Evolutionary conservation across 2,888 invertebrate genomes (phyloP).

Genomic region (Clivina fossor): DNA sequence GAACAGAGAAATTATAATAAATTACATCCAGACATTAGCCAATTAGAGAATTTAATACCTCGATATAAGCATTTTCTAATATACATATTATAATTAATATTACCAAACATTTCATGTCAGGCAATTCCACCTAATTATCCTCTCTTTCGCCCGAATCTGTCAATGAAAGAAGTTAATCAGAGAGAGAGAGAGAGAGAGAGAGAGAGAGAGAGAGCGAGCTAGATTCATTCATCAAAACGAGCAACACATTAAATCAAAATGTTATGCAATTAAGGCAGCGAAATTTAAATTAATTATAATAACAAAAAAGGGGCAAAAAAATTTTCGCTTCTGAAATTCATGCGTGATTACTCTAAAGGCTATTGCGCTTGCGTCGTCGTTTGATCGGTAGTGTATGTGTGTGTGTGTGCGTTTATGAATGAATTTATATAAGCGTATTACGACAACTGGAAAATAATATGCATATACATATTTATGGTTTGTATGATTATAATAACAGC

Average conservation of each 20-base stretch:
- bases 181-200: neutral
- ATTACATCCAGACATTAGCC: conserved; percentile 24
- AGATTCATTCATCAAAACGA: conserved; percentile 12
- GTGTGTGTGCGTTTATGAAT: conserved; percentile 18
- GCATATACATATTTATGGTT: conserved; percentile 30
- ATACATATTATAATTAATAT: conserved; percentile 31
- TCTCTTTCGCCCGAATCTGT: conserved; percentile 22
- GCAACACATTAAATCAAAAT: conserved; percentile 1
- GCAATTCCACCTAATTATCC: conserved; percentile 16
- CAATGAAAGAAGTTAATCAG: conserved; percentile 5
- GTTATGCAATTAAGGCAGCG: conserved; percentile 14
- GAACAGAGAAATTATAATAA: conserved; percentile 21
- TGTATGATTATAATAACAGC: conserved; percentile 30
- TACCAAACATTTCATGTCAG: conserved; percentile 12
- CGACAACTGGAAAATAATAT: conserved; percentile 20
- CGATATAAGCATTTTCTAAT: conserved; percentile 28
- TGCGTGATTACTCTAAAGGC: too few species aligned
- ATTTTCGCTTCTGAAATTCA: too few species aligned
- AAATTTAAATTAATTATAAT: conserved; percentile 30
- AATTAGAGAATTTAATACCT: conserved; percentile 25
- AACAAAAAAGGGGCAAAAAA: conserved; percentile 9
- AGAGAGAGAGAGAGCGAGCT: neutral
- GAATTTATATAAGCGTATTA: conserved; percentile 25
- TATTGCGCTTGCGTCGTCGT: conserved; percentile 7
- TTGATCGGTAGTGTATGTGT: neutral